Evolutionary conservation across 2,113 vertebrate genomes (phyloP), one percentile per base, ranked within the genome.

Genomic region (Clinocottus analis): DNA sequence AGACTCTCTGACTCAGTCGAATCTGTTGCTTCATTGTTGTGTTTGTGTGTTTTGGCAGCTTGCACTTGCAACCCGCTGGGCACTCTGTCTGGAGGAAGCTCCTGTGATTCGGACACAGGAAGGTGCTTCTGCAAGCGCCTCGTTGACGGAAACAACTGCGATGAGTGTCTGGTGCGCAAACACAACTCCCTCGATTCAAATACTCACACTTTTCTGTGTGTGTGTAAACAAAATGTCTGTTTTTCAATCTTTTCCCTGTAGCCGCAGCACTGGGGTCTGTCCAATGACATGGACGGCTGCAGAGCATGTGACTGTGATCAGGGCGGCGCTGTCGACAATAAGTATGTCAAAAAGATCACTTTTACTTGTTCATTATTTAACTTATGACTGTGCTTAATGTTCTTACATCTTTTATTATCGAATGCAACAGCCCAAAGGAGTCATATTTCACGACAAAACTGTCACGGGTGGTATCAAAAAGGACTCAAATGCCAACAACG

Each of bases 251-350:
- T 4, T 51, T 45, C 14, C 31, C 53, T 56, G 39, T 84, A 99
- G 98, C 95, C 96, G 5, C 93, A 98, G 89, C 95, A 98, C 79
- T 99, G 98, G 98, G 98, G 98, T 67, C 91, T 99, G 66, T 97
- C 96, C 89, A 96, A 97, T 0, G 96, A 97, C 91, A 95, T 98
- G 94, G 97, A 99, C 13, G 98, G 98, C 37, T 99, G 98, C 90
- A 95, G 95, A 73, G 92, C 97, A 0, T 99, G 98, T 35, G 97
- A 99, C 91, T 99, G 98, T 0, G 97, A 99, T 88, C 88, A 93
- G 51, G 98, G 98, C 2, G 98, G 97, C 43, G 95, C 98, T 0
- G 56, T 97, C 27, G 89, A 96, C 90, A 97, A 98, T 71, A 95
- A 95, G 98, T 98, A 93, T 0, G 88, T 53, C 47, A 41, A 10